Evolutionary conservation across 30 jellyfish, hydroid and myxozoan genomes (phyloP).

Genomic region (Pelagia noctiluca): DNA sequence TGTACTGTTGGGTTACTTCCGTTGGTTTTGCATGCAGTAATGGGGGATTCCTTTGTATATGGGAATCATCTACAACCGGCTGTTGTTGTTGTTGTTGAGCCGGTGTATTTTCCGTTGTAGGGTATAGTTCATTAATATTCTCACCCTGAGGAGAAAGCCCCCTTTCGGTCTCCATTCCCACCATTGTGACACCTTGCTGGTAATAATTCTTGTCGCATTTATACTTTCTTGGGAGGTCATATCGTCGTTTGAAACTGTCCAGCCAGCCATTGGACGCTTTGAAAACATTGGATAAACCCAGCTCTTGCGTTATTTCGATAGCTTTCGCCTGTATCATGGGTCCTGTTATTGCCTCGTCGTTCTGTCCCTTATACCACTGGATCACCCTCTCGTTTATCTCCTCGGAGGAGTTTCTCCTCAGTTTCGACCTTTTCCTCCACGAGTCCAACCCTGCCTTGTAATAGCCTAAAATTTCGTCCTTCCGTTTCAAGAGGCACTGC

Average conservation of each 20-base stretch:
- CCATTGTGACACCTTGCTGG: constrained; percentile 58
- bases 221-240: constrained; percentile 34
- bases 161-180: constrained; percentile 25
- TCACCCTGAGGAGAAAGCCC: too few relatives aligned
- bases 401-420: constrained; percentile 48
- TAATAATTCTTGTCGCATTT: constrained; percentile 6
- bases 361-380: constrained; percentile 43
- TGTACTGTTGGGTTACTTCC: neutral
- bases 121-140: too few relatives aligned
- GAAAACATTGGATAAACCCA: constrained; percentile 63
- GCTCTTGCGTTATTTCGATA: constrained; percentile 30
- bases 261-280: constrained; percentile 83
- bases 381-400: constrained; percentile 45
- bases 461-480: constrained; percentile 61
- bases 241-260: constrained; percentile 64
- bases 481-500: constrained; percentile 61
- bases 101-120: too few relatives aligned
- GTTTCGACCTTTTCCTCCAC: constrained; percentile 58
- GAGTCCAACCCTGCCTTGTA: constrained; percentile 55
- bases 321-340: constrained; percentile 65
- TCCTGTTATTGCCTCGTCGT: constrained; percentile 46
- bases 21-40: neutral
- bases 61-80: constrained; percentile 38
- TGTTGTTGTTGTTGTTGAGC: constrained; percentile 39
- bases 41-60: too few relatives aligned